phyloP scores from a whole-genome alignment of 2,797 vertebrate species.

The Sebastes glaucus region DNA sequence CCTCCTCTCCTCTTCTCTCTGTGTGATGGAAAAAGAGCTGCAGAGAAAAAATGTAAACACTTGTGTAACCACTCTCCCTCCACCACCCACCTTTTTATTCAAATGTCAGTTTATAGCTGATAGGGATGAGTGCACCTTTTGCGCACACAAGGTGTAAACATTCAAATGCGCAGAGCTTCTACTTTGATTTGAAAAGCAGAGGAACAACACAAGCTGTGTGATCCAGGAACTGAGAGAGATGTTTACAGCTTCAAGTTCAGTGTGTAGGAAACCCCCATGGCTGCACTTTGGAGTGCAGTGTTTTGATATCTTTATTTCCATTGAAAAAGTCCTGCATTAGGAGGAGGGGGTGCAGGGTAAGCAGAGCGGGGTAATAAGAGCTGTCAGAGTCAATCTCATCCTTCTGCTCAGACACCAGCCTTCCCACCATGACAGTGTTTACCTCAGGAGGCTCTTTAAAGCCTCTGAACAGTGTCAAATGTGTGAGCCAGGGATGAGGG shows the following conservation, averaged over 20 bases:
- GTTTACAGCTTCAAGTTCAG: slow-evolving; percentile 21
- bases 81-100: slow-evolving; percentile 13
- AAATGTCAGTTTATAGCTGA: slow-evolving; percentile 15
- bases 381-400: slow-evolving; percentile 43
- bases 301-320: slow-evolving; percentile 50
- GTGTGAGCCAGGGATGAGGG: slow-evolving; percentile 16
- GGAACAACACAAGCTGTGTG: slow-evolving; percentile 15
- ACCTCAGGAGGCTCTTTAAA: slow-evolving; percentile 53
- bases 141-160: slow-evolving; percentile 15
- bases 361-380: neutral
- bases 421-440: slow-evolving; percentile 46
- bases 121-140: neutral
- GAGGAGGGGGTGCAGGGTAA: neutral
- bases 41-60: slow-evolving; percentile 11
- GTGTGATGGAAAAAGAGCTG: neutral
- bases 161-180: neutral
- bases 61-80: neutral
- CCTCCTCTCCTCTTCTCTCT: slow-evolving; percentile 3
- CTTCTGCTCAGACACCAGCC: slow-evolving; percentile 26
- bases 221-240: slow-evolving; percentile 42
- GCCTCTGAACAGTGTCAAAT: slow-evolving; percentile 45
- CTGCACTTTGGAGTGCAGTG: slow-evolving; percentile 30
- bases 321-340: slow-evolving; percentile 13
- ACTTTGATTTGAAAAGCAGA: slow-evolving; percentile 31
- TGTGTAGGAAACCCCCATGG: slow-evolving; percentile 17